Conservation (phyloP, 2,113 vertebrate genomes). For the Tachysurus fulvidraco region DNA sequence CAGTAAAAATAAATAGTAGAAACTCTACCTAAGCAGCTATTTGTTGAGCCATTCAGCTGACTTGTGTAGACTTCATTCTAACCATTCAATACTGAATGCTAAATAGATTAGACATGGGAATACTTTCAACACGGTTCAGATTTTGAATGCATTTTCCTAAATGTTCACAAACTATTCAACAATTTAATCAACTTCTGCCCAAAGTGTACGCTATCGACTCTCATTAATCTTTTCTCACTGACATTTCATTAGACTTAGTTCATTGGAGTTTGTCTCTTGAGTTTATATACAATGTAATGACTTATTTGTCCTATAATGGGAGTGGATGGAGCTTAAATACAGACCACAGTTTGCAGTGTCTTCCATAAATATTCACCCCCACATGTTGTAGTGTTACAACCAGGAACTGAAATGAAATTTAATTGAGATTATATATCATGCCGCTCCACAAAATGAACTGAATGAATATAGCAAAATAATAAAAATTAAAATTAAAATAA, state of each 20-base stretch:
- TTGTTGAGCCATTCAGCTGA: neutral
- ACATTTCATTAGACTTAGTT: conserved; percentile 6
- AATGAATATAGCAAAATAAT: too few relatives aligned
- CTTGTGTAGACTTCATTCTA: neutral
- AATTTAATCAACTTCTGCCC: conserved; percentile 1
- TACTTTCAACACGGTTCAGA: neutral
- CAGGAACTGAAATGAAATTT: neutral
- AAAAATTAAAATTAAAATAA: too few relatives aligned
- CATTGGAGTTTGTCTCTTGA: conserved; percentile 9
- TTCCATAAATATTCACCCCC: neutral
- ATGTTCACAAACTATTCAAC: neutral
- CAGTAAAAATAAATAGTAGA: neutral
- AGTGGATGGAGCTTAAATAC: neutral
- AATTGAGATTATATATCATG: neutral
- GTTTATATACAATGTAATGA: conserved; percentile 16
- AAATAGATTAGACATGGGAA: conserved; percentile 1
- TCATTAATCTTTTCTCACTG: conserved; percentile 11
- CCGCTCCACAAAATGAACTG: neutral
- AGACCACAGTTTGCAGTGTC: neutral
- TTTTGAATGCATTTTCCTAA: neutral
- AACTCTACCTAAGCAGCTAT: neutral
- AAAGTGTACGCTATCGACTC: neutral
- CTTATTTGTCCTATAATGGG: neutral
- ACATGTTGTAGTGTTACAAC: neutral
- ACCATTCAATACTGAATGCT: neutral